A percentile compares a stretch with the other conserved stretches of the same genome.
These are phyloP conservation scores for Mormyrus iriodes DNA, from an alignment of 2,113 vertebrate species.

Conservation along the genomic window DNA sequence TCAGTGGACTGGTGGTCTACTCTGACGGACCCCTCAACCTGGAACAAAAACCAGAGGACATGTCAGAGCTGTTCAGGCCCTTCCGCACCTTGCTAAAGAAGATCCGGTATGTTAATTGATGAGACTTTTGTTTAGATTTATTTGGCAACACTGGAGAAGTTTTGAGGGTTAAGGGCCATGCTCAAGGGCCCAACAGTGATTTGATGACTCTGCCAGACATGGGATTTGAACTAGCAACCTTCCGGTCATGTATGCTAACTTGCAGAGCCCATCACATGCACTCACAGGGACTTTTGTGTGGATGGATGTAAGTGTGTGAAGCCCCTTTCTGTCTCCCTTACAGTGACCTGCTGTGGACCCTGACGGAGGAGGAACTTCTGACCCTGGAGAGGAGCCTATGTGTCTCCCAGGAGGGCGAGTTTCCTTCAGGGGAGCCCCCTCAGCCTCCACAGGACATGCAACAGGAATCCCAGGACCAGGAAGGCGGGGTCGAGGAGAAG, in stretches of 20 bases:
- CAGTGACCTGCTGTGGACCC: slow-evolving; percentile 86
- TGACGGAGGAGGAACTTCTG: slow-evolving; percentile 80
- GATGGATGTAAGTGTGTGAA: neutral
- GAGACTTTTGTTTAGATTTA: too few relatives aligned
- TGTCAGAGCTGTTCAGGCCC: slow-evolving; percentile 94
- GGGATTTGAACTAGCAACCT: neutral
- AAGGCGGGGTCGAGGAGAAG: slow-evolving; percentile 44
- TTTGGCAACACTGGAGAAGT: neutral
- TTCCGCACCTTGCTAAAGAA: slow-evolving; percentile 91
- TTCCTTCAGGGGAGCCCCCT: slow-evolving; percentile 26
- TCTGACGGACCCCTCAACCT: slow-evolving; percentile 89
- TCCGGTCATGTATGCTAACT: neutral
- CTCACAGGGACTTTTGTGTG: neutral
- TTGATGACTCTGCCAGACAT: neutral
- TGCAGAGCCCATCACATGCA: neutral
- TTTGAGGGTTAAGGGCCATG: neutral
- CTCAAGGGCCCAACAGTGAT: neutral
- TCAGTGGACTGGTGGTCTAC: slow-evolving; percentile 90
- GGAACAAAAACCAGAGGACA: slow-evolving; percentile 87
- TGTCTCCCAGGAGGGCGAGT: slow-evolving; percentile 83
- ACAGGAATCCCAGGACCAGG: slow-evolving; percentile 34
- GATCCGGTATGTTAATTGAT: slow-evolving; percentile 69
- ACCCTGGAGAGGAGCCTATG: slow-evolving; percentile 83
- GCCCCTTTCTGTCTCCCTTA: slow-evolving; percentile 12
- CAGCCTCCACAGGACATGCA: slow-evolving; percentile 38